Base-by-base conservation (phyloP, 2,113 vertebrate genomes). In the Tautogolabrus adspersus region DNA sequence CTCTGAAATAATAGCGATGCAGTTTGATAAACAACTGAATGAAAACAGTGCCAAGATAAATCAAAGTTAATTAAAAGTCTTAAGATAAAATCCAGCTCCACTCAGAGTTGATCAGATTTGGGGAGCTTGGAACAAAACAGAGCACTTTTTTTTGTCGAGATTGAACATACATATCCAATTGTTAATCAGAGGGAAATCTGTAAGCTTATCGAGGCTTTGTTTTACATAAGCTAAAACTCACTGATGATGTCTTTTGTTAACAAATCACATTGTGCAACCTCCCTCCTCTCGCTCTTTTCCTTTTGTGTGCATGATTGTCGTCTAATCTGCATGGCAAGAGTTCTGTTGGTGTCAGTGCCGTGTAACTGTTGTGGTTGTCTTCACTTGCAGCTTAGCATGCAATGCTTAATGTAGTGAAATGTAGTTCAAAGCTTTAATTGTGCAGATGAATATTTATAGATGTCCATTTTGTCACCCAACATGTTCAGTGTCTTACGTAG, bases 301-400 rank as follows among this genome's bases (percentile, higher is more conserved):
- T 73, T 70, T 56, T 65, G 65, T 89, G 74, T 91, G 91, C 91
- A 92, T 78, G 89, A 66, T 54, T 89, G 73, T 83, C 16, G 71
- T 88, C 82, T 66, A 76, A 82, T 66, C 54, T 80, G 92, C 92
- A 93, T 91, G 91, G 86, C 63, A 77, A 79, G 59, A 73, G 67
- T 80, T 72, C 3, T 40, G 2, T 72, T 72, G 16, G 56, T 88
- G 79, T 77, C 85, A 37, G 79, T 89, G 71, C 68, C 72, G 75
- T 84, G 59, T 67, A 64, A 65, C 52, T 76, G 82, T 85, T 58
- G 63, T 79, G 44, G 8, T 67, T 59, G 73, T 79, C 38, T 57
- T 19, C n/a, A 74, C 46, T 72, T 72, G 68, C 81, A 38, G 76
- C 78, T 76, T 49, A 57, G 87, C 89, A 91, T 90, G 87, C 67